Percentiles rank a stretch among this genome's conserved stretches.
phyloP scores from a whole-genome alignment of 2,797 vertebrate species.

The Brachymystax lenok region DNA sequence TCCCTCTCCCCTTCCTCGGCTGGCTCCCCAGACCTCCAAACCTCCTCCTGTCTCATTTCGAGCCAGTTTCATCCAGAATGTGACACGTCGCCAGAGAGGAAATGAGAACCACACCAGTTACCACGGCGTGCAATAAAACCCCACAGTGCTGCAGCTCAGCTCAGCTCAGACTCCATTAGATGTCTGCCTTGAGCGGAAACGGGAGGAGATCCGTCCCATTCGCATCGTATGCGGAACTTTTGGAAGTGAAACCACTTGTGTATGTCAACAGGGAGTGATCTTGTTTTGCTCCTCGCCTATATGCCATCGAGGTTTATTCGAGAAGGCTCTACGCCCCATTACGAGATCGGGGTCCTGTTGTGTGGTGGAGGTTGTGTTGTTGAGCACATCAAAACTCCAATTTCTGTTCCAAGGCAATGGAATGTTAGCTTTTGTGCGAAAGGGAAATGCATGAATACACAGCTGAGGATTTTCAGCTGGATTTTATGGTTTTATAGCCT shows the following conservation, averaged over 20 bases:
- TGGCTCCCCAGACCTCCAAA: neutral
- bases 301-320: neutral
- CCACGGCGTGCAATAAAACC: conserved; percentile 54
- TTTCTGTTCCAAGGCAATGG: neutral
- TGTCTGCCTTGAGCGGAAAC: conserved; percentile 50
- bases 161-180: conserved; percentile 47
- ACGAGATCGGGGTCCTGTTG: neutral
- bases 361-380: conserved; percentile 4
- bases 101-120: conserved; percentile 48
- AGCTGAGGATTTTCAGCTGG: neutral
- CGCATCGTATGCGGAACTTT: conserved; percentile 1
- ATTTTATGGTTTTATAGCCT: neutral
- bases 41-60: neutral
- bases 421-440: conserved; percentile 6
- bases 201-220: conserved; percentile 18
- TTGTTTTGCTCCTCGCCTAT: neutral
- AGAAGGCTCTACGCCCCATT: neutral
- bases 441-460: neutral
- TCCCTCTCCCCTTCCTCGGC: neutral
- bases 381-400: neutral
- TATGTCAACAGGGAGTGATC: neutral
- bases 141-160: conserved; percentile 32
- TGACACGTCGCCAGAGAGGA: conserved; percentile 38
- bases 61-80: conserved; percentile 27
- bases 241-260: neutral